Evolutionary conservation across 92 coral and sea anemone species (phyloP).

Genomic region (Palythoa caribaeorum): DNA sequence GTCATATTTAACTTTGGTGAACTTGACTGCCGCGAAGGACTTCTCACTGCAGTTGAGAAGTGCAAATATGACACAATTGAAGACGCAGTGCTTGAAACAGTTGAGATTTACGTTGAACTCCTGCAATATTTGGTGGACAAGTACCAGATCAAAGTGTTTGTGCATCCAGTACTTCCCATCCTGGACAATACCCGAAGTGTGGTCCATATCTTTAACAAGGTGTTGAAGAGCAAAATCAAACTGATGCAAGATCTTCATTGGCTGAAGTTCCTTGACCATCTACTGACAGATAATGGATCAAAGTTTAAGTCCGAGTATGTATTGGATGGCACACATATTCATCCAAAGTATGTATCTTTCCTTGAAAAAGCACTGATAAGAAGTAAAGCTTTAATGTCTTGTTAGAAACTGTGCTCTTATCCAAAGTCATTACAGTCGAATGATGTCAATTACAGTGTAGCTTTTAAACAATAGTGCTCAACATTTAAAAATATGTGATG

Average conservation of each 20-base stretch:
- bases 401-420: too few species aligned
- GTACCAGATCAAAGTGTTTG: constrained; percentile 39
- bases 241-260: constrained; percentile 54
- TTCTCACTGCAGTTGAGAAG: constrained; percentile 53
- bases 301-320: constrained; percentile 48
- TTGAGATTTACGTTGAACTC: constrained; percentile 40
- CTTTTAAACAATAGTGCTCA: too few species aligned
- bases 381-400: constrained; percentile 21
- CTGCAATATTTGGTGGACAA: constrained; percentile 35
- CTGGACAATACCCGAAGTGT: constrained; percentile 46
- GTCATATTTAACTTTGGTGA: constrained; percentile 70
- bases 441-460: too few species aligned
- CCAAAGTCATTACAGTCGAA: too few species aligned
- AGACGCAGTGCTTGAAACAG: constrained; percentile 47
- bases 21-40: constrained; percentile 67
- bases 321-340: constrained; percentile 66
- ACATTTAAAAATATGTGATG: too few species aligned
- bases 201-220: constrained; percentile 57
- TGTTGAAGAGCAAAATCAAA: constrained; percentile 37
- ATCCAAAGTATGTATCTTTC: constrained; percentile 67
- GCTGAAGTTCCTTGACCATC: constrained; percentile 48
- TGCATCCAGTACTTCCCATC: constrained; percentile 64
- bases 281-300: constrained; percentile 40
- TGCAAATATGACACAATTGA: constrained; percentile 66
- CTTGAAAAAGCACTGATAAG: constrained; percentile 51